A percentile compares a stretch with the other conserved stretches of the same genome.
phyloP scores from a whole-genome alignment of 1,140 invertebrate genomes.

The Chlorops oryzae region DNA sequence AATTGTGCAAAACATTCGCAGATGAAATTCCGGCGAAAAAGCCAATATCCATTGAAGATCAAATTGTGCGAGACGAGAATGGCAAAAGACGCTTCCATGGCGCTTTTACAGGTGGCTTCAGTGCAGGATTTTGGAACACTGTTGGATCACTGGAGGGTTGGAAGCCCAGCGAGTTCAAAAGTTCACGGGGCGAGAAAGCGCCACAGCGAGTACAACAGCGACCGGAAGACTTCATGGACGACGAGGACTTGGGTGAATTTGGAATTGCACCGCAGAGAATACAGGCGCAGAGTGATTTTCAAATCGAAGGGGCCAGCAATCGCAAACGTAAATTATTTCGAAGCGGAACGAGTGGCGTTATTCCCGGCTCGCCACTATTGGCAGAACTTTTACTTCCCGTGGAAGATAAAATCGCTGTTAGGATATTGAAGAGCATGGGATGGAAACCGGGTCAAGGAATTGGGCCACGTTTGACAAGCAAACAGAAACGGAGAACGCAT shows the following conservation, averaged over 20 bases:
- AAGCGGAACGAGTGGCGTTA: constrained; percentile 57
- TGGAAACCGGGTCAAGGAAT: constrained; percentile 89
- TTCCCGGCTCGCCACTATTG: constrained; percentile 72
- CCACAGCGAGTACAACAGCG: constrained; percentile 50
- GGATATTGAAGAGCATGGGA: constrained; percentile 78
- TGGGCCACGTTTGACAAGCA: constrained; percentile 63
- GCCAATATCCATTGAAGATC: constrained; percentile 77
- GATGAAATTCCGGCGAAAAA: constrained; percentile 75
- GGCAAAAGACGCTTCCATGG: constrained; percentile 94
- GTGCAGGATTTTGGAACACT: constrained; percentile 95
- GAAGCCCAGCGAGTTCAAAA: constrained; percentile 86
- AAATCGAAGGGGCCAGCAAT: constrained; percentile 47
- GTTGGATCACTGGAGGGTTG: constrained; percentile 95
- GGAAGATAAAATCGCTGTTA: constrained; percentile 81
- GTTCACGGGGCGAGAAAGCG: constrained; percentile 69
- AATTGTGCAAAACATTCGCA: constrained; percentile 47
- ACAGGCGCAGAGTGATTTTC: constrained; percentile 71
- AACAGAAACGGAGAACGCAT: constrained; percentile 45
- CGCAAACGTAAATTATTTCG: constrained; percentile 47
- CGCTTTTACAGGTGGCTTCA: constrained; percentile 98
- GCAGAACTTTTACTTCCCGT: constrained; percentile 71
- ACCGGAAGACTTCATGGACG: constrained; percentile 97
- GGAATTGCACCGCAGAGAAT: constrained; percentile 89
- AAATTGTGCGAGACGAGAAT: constrained; percentile 83
- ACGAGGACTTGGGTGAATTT: constrained; percentile 90